Evolutionary conservation across 2,113 vertebrate species (phyloP).

Genomic region (Hippopotamus amphibius): DNA sequence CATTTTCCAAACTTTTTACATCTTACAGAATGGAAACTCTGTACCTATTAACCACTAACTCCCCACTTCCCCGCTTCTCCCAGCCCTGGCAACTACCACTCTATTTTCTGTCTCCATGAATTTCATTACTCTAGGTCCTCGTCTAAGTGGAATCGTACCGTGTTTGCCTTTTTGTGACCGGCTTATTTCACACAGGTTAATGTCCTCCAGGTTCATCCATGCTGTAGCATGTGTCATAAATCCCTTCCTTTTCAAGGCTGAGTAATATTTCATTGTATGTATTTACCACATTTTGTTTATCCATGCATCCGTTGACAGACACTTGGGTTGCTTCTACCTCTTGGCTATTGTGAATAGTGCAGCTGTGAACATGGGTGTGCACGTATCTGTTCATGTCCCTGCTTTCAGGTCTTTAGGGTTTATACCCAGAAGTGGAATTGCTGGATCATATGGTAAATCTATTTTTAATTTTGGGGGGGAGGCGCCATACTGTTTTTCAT

Average conservation of each 20-base stretch:
- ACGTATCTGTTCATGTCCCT: neutral
- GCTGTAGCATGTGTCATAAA: neutral
- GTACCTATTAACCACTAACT: neutral
- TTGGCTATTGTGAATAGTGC: neutral
- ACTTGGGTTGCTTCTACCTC: neutral
- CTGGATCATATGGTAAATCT: neutral
- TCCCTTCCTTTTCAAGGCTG: neutral
- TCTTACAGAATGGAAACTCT: neutral
- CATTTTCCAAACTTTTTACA: neutral
- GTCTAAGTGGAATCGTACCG: neutral
- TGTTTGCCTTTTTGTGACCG: neutral
- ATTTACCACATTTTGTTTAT: neutral
- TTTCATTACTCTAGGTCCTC: neutral
- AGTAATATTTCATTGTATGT: neutral
- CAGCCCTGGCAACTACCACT: neutral
- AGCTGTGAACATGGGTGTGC: neutral
- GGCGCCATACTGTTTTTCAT: neutral
- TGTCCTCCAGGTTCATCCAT: neutral
- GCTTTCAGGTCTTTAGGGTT: neutral
- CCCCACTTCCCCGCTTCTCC: no score
- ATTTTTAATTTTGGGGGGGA: neutral
- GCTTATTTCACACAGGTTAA: neutral
- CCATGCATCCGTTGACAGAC: neutral
- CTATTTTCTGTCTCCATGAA: neutral
- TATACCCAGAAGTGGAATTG: neutral